Evolutionary conservation across 2,797 vertebrate species (phyloP).

Genomic region (Poeciliopsis paucimaculata): DNA sequence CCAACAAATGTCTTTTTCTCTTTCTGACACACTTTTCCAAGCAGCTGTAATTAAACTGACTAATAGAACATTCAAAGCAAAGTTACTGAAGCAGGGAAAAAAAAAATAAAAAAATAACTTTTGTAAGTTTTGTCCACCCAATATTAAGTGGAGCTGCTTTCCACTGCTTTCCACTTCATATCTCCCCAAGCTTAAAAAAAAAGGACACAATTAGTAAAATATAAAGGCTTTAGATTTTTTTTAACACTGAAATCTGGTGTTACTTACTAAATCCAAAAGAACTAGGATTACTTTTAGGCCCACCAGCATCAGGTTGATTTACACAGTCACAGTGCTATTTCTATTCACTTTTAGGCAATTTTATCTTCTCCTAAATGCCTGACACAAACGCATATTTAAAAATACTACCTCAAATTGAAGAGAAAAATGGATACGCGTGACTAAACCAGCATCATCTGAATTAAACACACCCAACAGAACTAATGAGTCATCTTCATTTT

Average conservation of each 20-base stretch:
- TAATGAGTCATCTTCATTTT: slow-evolving; percentile 14
- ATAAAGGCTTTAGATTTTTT: not conserved
- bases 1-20: not conserved
- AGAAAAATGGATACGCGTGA: not conserved
- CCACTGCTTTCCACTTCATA: too few relatives aligned
- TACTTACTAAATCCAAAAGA: not conserved
- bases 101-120: not conserved
- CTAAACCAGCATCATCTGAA: slow-evolving; percentile 4
- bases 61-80: not conserved
- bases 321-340: not conserved
- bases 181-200: too few relatives aligned
- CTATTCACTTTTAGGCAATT: not conserved
- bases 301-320: not conserved
- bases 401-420: not conserved
- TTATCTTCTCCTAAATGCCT: not conserved
- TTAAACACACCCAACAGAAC: slow-evolving; percentile 4
- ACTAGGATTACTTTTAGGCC: not conserved
- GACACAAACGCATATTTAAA: not conserved
- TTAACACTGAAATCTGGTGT: not conserved
- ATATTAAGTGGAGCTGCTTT: not conserved
- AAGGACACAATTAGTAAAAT: too few relatives aligned
- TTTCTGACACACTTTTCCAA: not conserved
- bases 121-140: not conserved
- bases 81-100: not conserved
- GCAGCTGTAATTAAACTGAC: not conserved